Evolutionary conservation across 2,888 invertebrate species (phyloP), one percentile per base, ranked within the genome.

Genomic region (Drosophila subquinaria): DNA sequence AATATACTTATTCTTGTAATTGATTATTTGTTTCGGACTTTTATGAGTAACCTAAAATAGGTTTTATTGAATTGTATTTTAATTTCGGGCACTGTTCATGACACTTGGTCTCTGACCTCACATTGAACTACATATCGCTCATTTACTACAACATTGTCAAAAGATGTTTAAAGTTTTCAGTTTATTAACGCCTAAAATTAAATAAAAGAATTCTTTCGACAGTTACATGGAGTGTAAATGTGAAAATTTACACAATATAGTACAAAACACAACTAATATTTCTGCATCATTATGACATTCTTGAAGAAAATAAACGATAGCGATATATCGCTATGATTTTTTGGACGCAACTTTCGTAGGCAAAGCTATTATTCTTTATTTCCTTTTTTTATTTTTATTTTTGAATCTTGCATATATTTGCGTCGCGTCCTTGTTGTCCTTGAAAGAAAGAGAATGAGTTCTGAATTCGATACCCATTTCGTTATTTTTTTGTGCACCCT

Each of bases 381-480:
- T 11, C 47, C 10, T 23, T 17, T 20, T 27, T 50, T 20, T 23
- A 15, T 52, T 42, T 35, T 20, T 17, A 35, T 42, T 62, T 47
- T 59, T 61, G 52, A 35, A 11, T 42, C 63, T 60, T 80, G 63
- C 61, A 64, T 57, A 72, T 52, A 53, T 72, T 79, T 48, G 51
- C 43, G 61, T 48, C 13, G 8, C 27, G 40, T 42, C 33, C 47
- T 35, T 30, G 27, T n/a, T 48, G 47, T 63, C 48, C 57, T 57
- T 57, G 35, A 50, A 47, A 27, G 42, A 2, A 42, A 57, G 40
- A 45, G 42, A 63, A 48, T 20, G 48, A 57, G 48, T 51, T 62
- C 47, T 47, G 33, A 55, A 56, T 55, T 51, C 48, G 35, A 35
- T 60, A 73, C 38, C 78, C 57, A 67, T 73, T 63, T 77, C 47